These are phyloP conservation scores for Halichoeres trimaculatus DNA, from an alignment of 2,113 vertebrate species.

Conservation along the genomic window DNA sequence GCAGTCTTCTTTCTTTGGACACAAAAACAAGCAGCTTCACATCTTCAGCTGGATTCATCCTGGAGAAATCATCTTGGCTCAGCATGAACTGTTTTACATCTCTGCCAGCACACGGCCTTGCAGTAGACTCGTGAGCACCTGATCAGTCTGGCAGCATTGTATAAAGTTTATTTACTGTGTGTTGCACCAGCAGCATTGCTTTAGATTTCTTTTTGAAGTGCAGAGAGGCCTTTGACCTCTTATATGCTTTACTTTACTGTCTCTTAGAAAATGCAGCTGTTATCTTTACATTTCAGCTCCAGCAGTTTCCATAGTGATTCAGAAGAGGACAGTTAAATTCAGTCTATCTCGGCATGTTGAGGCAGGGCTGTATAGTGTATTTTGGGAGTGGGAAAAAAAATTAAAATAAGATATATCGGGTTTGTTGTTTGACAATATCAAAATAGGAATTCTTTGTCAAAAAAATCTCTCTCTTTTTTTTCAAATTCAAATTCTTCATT, in stretches of 20 bases:
- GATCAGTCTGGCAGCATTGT: conserved; percentile 2
- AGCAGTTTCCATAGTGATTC: conserved; percentile 5
- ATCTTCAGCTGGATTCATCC: background rate
- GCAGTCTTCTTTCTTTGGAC: background rate
- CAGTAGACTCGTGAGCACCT: conserved; percentile 1
- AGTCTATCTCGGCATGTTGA: background rate
- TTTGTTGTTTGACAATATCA: too few species aligned
- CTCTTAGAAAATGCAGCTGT: background rate
- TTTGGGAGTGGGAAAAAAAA: too few species aligned
- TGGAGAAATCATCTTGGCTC: background rate
- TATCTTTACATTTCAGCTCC: background rate
- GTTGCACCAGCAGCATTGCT: background rate
- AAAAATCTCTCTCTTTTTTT: too few species aligned
- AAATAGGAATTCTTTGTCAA: too few species aligned
- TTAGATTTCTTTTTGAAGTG: background rate
- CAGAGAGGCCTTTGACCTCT: background rate
- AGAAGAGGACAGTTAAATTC: background rate
- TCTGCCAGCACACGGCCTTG: background rate
- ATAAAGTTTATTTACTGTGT: background rate
- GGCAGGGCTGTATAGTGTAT: too few species aligned
- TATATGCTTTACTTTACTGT: background rate
- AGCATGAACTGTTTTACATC: background rate
- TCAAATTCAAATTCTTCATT: too few species aligned
- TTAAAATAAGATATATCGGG: too few species aligned
- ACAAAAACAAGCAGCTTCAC: background rate